These are phyloP conservation scores for Orgyia antiqua DNA, from an alignment of 2,888 invertebrate species.

Conservation along the genomic window DNA sequence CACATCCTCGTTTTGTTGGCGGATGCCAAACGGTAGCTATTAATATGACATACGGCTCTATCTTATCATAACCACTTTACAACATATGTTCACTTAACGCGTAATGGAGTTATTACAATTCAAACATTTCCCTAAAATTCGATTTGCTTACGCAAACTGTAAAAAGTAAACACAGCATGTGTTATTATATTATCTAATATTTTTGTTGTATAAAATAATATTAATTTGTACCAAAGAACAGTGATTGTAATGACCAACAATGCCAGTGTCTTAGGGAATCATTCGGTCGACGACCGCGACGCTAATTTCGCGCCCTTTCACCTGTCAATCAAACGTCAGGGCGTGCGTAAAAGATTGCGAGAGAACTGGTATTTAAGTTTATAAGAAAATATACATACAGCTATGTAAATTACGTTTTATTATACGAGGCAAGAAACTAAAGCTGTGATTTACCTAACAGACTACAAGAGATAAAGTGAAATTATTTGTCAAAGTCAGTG, in stretches of 20 bases:
- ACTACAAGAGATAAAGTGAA: conserved; percentile 35
- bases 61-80: conserved; percentile 72
- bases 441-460: conserved; percentile 44
- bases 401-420: conserved; percentile 32
- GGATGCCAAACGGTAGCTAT: conserved; percentile 72
- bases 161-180: conserved; percentile 51
- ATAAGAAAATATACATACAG: conserved; percentile 26
- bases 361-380: conserved; percentile 32
- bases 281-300: conserved; percentile 30
- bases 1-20: conserved; percentile 56
- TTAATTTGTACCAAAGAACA: conserved; percentile 28
- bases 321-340: conserved; percentile 70
- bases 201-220: conserved; percentile 13
- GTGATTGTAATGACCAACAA: conserved; percentile 38
- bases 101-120: conserved; percentile 67
- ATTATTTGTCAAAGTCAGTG: conserved; percentile 39
- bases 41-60: conserved; percentile 74
- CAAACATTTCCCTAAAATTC: conserved; percentile 67
- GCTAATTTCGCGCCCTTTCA: conserved; percentile 74
- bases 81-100: conserved; percentile 64
- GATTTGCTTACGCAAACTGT: conserved; percentile 43
- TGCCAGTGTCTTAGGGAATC: conserved; percentile 25
- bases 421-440: conserved; percentile 45
- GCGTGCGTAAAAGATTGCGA: conserved; percentile 48
- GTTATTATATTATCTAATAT: conserved; percentile 21